Base-by-base conservation (phyloP, 1,140 invertebrate genomes). In the Brachionus asplanchnoidis region DNA sequence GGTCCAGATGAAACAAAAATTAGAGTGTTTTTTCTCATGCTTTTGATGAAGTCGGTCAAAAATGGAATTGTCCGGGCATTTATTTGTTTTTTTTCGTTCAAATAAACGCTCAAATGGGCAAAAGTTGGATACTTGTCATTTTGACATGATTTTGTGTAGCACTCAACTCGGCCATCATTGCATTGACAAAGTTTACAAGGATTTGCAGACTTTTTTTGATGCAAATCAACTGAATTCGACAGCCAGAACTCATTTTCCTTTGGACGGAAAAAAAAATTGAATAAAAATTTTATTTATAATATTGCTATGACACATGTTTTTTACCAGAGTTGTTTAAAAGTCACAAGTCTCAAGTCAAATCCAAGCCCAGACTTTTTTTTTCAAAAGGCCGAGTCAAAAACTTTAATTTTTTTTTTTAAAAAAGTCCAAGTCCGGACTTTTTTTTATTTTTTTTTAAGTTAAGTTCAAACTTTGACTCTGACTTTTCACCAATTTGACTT, bases 111-210 rank as follows among this genome's bases (percentile, higher is more conserved):
- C 11, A 82, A 42, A 68, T 82, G 79, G 0, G 65, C 53, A 42
- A 32, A 68, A 20, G 53, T 42, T 26, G 79, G 79, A 65, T 82
- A 60, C 40, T 82, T 82, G 3, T 53, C 28, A 82, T 82, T 82
- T 82, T 82, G 28, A 65, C 79, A 82, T 20, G 65, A 68, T 82
- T 85, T 86, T 4, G 85, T 86, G 85, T 87, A 88, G 79, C 87
- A 88, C 2, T 85, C 78, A 12, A 86, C 77, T 36, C 86, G 83
- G n/a, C 86, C 86, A 14, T 86, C 32, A 8, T 66, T 60, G 86
- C 87, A 88, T 20, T 85, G 84, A 86, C 88, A 88, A 12, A 87
- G 70, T 46, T 87, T 86, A 85, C 88, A 89, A 14, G 87, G 78
- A 77, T 87, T 86, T 3, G 79, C 0, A 7, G 53, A 65, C 8